Evolutionary conservation across 1,140 invertebrate species (phyloP).

Genomic region (Zaprionus davidi): DNA sequence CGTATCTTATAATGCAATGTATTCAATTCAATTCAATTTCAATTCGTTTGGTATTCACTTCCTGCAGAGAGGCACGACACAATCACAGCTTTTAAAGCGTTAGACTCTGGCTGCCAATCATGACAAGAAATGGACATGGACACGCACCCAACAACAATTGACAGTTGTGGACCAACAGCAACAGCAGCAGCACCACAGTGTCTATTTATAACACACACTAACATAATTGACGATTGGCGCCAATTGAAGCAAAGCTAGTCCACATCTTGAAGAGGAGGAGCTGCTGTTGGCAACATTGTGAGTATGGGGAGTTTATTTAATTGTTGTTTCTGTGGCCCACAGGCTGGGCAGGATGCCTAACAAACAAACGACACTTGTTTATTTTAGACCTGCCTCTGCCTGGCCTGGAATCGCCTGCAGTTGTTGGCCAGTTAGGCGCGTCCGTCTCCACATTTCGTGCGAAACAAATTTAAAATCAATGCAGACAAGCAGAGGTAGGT

Average conservation of each 20-base stretch:
- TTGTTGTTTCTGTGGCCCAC: constrained; percentile 35
- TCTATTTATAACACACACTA: constrained; percentile 63
- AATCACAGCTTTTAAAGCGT: constrained; percentile 30
- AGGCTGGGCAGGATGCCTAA: constrained; percentile 52
- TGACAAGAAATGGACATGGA: constrained; percentile 19
- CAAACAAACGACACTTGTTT: constrained; percentile 51
- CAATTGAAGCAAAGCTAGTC: constrained; percentile 45
- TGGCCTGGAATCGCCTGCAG: background rate
- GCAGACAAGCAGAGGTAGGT: constrained; percentile 18
- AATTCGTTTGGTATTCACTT: constrained; percentile 39
- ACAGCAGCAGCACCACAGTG: constrained; percentile 24
- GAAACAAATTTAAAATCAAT: constrained; percentile 69
- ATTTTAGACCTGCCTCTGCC: constrained; percentile 28
- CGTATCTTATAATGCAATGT: constrained; percentile 5
- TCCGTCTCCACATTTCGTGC: constrained; percentile 46
- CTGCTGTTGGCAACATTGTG: constrained; percentile 16
- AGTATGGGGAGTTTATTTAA: constrained; percentile 45
- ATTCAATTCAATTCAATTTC: constrained; percentile 15
- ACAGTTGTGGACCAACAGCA: constrained; percentile 69
- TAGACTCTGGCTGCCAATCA: constrained; percentile 29
- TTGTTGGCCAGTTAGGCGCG: background rate
- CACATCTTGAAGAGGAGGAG: constrained; percentile 10
- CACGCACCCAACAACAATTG: constrained; percentile 44
- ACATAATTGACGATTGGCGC: constrained; percentile 64
- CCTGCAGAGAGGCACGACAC: constrained; percentile 34